Base-by-base conservation (phyloP, 2,113 vertebrate species). In the Psittacula cyanocephala region DNA sequence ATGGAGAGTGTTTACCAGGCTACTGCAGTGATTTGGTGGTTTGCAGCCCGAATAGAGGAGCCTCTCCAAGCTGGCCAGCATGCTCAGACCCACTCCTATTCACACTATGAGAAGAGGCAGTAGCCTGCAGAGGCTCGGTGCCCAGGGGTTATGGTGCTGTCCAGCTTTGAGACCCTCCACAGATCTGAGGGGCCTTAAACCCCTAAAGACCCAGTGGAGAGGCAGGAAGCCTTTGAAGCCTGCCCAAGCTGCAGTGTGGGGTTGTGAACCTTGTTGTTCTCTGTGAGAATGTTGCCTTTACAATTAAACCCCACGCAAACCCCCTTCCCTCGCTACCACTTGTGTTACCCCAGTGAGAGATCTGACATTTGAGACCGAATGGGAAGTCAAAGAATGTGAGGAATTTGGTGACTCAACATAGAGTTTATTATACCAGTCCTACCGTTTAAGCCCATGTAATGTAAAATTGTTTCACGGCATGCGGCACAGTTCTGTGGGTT, bases 381-480 rank as follows among this genome's bases (percentile, higher is more conserved):
- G 97, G 95, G 96, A 98, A 97, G 94, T 97, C 72, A 78, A 96
- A 98, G 98, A 99, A 99, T 99, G 98, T 43, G 33, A 93, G 93
- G 99, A 99, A 99, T 99, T 97, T 97, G 97, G 98, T 98, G 98
- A 98, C 98, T 98, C 98, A 97, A 98, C 98, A 97, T 55, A 96
- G 97, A 96, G 91, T 97, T 97, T 93, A 96, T 97, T 91, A 93
- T 95, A 75, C 88, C 87, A 88, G 53, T 94, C 92, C 95, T 96
- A 96, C 86, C 76, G 71, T 85, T 84, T 79, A 68, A 94, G 83
- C 71, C 92, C 79, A 49, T 87, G 75, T 44, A 95, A 96, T 95
- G 94, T 93, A 91, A 96, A 92, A 97, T 96, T 97, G 88, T 93
- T 94, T 85, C 96, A 91, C 2, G 77, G 95, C 96, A 96, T 96